Evolutionary conservation across 2,113 vertebrate species (phyloP).

Genomic region (Actenoides lindsayi): DNA sequence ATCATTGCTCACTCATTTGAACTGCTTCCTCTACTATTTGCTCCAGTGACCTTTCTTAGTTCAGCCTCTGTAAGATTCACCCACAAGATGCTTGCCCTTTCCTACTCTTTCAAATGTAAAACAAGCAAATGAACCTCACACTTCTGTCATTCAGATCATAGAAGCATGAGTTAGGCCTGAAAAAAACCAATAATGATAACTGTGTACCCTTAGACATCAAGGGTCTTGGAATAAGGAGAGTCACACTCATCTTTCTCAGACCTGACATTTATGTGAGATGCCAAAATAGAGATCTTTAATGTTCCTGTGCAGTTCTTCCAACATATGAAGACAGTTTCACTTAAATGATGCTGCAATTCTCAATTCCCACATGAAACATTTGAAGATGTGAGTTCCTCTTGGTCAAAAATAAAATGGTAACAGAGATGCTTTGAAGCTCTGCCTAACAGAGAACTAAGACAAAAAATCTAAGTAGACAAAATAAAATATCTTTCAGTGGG

Average conservation of each 20-base stretch:
- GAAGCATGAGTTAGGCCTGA: background rate
- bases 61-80: background rate
- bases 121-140: background rate
- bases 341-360: background rate
- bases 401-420: background rate
- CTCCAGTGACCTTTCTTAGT: background rate
- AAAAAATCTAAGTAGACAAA: background rate
- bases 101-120: background rate
- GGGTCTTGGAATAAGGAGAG: background rate
- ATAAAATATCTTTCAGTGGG: background rate
- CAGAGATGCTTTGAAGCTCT: background rate
- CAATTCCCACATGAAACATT: background rate
- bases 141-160: background rate
- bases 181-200: background rate
- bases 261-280: background rate
- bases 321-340: background rate
- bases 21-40: background rate
- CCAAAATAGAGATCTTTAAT: background rate
- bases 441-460: background rate
- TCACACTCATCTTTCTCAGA: background rate
- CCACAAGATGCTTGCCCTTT: background rate
- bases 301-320: rapidly evolving
- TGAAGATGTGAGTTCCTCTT: background rate
- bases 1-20: background rate
- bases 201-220: background rate